Conservation (phyloP, 35 echinoderm and acorn worm species). For the Nesometra sesokonis region DNA sequence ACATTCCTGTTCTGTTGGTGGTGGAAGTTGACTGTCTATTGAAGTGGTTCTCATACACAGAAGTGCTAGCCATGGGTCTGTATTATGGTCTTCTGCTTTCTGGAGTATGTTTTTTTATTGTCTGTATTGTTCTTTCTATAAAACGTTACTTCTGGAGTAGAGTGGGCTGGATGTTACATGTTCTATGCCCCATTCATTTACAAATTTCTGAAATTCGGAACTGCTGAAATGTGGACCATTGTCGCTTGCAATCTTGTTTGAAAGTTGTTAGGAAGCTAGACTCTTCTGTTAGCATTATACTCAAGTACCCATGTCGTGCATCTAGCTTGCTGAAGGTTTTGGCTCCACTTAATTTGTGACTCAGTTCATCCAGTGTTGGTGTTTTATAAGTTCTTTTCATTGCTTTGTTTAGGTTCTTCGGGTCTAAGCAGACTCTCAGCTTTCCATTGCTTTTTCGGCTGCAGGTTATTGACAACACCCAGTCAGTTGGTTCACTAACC, state of each 20-base stretch:
- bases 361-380: too few relatives aligned
- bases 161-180: slow-evolving; percentile 27
- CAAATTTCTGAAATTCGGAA: slow-evolving; percentile 10
- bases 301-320: too few relatives aligned
- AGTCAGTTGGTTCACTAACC: too few relatives aligned
- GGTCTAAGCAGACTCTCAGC: too few relatives aligned
- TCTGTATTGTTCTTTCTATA: slow-evolving; percentile 8
- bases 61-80: not conserved
- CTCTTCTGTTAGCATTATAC: too few relatives aligned
- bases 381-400: too few relatives aligned
- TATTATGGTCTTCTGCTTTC: not conserved
- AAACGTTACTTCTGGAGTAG: slow-evolving; percentile 20
- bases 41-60: slow-evolving; percentile 6
- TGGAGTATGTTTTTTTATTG: slow-evolving; percentile 11
- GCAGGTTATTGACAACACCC: too few relatives aligned
- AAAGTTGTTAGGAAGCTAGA: too few relatives aligned
- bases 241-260: slow-evolving; percentile 6
- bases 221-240: slow-evolving; percentile 26
- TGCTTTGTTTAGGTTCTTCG: too few relatives aligned
- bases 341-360: too few relatives aligned
- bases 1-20: not conserved
- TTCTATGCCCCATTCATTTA: slow-evolving; percentile 20
- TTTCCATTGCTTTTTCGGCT: too few relatives aligned
- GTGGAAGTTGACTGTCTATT: not conserved
- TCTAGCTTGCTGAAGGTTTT: too few relatives aligned